A percentile compares a stretch with the other conserved stretches of the same genome.
These are phyloP conservation scores for Cacoxenus indagator DNA, from an alignment of 2,888 invertebrate species.

Conservation along the genomic window DNA sequence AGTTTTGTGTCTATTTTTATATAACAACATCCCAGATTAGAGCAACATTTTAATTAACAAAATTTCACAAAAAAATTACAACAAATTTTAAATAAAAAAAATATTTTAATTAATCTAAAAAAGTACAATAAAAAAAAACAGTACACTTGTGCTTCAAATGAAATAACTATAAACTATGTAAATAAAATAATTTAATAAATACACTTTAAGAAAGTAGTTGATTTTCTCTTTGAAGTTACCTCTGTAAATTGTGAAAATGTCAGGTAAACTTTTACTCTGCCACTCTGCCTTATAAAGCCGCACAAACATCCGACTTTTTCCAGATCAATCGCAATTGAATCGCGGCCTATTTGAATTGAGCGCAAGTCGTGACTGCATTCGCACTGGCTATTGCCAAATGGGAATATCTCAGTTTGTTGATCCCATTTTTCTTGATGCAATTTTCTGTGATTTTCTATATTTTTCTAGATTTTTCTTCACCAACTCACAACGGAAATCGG, in stretches of 20 bases:
- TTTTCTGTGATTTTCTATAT: constrained; percentile 7
- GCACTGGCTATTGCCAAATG: constrained; percentile 3
- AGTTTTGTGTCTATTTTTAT: constrained; percentile 20
- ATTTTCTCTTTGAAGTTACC: not conserved
- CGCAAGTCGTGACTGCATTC: not conserved
- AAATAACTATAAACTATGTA: not conserved
- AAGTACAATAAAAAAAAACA: not conserved
- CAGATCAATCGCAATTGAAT: too few species aligned
- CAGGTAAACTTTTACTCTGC: not conserved
- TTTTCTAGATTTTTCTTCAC: not conserved
- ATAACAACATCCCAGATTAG: not conserved
- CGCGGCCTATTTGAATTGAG: too few species aligned
- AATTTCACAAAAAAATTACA: not conserved
- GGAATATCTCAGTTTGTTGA: constrained; percentile 41
- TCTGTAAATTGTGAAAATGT: not conserved
- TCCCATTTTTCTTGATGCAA: constrained; percentile 39
- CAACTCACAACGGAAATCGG: not conserved
- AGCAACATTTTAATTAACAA: constrained; percentile 1
- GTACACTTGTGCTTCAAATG: too few species aligned
- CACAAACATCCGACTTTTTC: too few species aligned
- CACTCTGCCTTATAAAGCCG: too few species aligned
- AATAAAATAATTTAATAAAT: not conserved
- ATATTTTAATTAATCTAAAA: not conserved
- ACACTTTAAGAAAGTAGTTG: not conserved
- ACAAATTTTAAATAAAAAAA: not conserved